Evolutionary conservation across 1,140 invertebrate genomes (phyloP), one percentile per base, ranked within the genome.

Genomic region (Ridgeia piscesae): DNA sequence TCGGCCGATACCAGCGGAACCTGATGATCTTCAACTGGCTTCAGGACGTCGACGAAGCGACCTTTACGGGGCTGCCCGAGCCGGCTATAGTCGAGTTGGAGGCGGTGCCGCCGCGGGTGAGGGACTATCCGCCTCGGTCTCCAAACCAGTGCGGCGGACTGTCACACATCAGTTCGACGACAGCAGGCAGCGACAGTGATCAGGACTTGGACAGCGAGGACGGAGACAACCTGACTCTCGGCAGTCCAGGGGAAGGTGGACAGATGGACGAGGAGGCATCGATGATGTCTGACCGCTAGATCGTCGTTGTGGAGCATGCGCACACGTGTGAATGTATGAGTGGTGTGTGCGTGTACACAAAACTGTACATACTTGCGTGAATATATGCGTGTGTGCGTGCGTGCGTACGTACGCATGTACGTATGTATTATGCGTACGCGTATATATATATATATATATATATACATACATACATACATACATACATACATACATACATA

Each of bases 1-100:
- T 58, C 34, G 91, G n/a, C n/a, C 91, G 91, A 14, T 33, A 34
- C 21, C 34, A 48, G 33, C 91, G 91, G 8, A 91, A 91, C 31
- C 91, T 91, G 34, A 33, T 91, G 34, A 91, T 91, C 91, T 91
- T 91, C 42, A 91, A 91, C 91, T 91, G 91, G 91, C 91, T 91
- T n/a, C 34, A 34, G 1, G 34, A 90, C 34, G 34, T 90, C 89
- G 35, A 90, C 89, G 89, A 21, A 27, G 34, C 34, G 17, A 17
- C n/a, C 89, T 90, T 14, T 4, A 34, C 34, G 89, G 11, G 31
- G 35, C 11, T 35, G 89, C 89, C 2, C 33, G 33, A 34, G 33
- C 89, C 89, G 89, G 8, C 33, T 11, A 35, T 90, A 17, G 35
- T 90, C 4, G 89, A 34, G 89, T n/a, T 35, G 89, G 89, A 34